Evolutionary conservation across 2,113 vertebrate species (phyloP), one percentile per base, ranked within the genome.

Genomic region (Tyto alba): DNA sequence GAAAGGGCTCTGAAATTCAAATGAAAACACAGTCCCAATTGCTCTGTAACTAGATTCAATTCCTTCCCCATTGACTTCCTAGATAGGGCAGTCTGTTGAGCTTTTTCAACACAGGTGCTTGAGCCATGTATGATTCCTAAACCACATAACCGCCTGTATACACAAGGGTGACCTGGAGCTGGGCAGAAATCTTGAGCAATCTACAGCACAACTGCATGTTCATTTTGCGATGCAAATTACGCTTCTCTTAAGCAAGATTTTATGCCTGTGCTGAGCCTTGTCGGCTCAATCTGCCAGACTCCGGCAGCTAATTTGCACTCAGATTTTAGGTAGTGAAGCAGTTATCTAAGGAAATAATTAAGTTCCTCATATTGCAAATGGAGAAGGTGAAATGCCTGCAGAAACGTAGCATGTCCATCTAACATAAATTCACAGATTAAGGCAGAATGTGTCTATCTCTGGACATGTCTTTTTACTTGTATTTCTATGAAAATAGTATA

Each of bases 91-190:
- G 59, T 38, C 50, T 53, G 29, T 32, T 92, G 41, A 55, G 30
- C 6, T 64, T 50, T 82, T 67, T 77, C 29, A 83, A 74, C 18
- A 34, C 16, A 82, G 20, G 25, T 84, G 27, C 53, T 57, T 90
- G 43, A 69, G 23, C 34, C 18, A 14, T 7, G 13, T 47, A 23
- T 25, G 53, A 29, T 64, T 78, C 22, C 38, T 76, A 84, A 85
- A 52, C 6, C 17, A 27, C 2, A 0, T 29, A 59, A 18, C 11
- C 79, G 21, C 16, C 0, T 0, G 7, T 38, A 25, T 20, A 41
- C 17, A 21, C 34, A 66, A 47, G 45, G 29, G 45, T 92, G 56
- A 84, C 43, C 52, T 56, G 52, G 32, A 77, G 53, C 34, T 48
- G 26, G 85, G n/a, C 20, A 74, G 45, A 41, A 27, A 69, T 38